Base-by-base conservation (phyloP, 2,888 invertebrate species). In the Horisme vitalbata region DNA sequence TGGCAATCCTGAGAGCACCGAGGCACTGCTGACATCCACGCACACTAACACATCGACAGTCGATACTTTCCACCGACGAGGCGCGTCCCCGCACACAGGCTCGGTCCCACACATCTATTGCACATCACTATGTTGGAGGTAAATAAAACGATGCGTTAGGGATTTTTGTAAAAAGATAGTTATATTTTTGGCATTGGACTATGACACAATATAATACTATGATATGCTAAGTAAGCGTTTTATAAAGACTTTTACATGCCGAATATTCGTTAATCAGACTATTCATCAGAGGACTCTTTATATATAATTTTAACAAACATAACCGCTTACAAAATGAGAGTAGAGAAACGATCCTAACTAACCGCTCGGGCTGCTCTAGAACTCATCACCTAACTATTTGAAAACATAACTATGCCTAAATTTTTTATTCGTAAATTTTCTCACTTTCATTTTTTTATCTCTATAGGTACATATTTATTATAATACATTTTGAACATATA, bases 121-220 rank as follows among this genome's bases (percentile, higher is more conserved):
- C 45, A 49, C 49, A 35, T 32, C 44, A 44, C 39, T 44, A 28
- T n/a, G n/a, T 31, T 48, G 66, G 70, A 75, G 73, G 65, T 71
- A 87, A 88, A 88, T 88, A 84, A 88, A 88, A 88, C 87, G 71
- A 87, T 76, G 68, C 62, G 62, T 72, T 83, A 79, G 74, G 84
- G 85, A 86, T 89, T 89, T 89, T 87, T 86, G 85, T 88, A 89
- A 88, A 89, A 89, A 89, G 89, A 89, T 89, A 89, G 86, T 89
- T 89, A 89, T 89, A 88, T 88, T 89, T 88, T 89, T 89, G 89
- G 89, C 89, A 88, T 89, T 88, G 87, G 89, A 89, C 89, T 89
- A 89, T 89, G 89, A 89, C 89, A 88, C 89, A 88, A 89, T 89
- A 89, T 88, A 88, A 89, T 89, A 89, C 89, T 88, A 89, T 89